Evolutionary conservation across 2,113 vertebrate species (phyloP).

Genomic region (Crypturellus undulatus): DNA sequence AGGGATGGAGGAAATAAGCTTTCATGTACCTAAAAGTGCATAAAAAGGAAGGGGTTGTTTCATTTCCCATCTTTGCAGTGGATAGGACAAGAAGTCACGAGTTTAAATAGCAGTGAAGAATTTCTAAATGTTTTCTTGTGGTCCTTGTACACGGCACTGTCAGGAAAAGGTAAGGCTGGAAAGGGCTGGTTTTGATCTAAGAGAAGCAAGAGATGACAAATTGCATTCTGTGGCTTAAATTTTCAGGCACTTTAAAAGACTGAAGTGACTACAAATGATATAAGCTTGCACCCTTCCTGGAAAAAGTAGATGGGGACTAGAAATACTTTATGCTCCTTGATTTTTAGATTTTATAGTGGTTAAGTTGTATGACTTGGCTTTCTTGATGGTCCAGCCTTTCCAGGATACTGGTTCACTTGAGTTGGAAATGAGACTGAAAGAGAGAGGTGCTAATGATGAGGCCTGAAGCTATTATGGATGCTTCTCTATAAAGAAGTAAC

Average conservation of each 20-base stretch:
- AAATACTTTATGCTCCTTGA: constrained; percentile 20
- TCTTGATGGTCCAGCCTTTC: neutral
- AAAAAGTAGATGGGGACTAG: neutral
- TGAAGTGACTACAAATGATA: neutral
- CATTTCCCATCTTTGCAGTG: neutral
- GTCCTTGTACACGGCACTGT: neutral
- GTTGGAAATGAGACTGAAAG: neutral
- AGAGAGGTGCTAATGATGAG: neutral
- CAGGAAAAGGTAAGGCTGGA: neutral
- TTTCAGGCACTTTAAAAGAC: constrained; percentile 2
- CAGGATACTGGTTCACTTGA: neutral
- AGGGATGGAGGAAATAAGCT: neutral
- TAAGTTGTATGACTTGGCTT: neutral
- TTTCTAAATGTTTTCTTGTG: neutral
- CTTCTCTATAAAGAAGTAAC: neutral
- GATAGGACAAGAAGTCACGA: neutral
- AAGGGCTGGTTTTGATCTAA: neutral
- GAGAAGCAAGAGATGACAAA: constrained; percentile 4
- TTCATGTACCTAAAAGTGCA: neutral
- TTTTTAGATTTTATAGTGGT: neutral
- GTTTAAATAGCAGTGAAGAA: neutral
- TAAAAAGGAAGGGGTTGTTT: neutral
- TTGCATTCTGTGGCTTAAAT: neutral
- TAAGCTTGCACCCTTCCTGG: neutral
- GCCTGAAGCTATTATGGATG: neutral